phyloP scores from a whole-genome alignment of 1,140 invertebrate species.

The Cryptotermes secundus region DNA sequence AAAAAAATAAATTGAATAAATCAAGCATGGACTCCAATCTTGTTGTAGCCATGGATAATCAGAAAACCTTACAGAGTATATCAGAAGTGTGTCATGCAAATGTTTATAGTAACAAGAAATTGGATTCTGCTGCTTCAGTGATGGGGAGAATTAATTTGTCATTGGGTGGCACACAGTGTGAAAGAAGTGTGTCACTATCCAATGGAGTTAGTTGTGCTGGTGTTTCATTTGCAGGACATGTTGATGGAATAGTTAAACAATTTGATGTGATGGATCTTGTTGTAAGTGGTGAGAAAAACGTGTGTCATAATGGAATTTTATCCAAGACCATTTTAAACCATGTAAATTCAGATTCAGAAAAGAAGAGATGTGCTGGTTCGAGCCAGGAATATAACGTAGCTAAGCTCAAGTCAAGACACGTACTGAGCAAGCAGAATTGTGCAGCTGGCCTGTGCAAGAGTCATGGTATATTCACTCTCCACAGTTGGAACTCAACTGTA shows the following conservation, averaged over 20 bases:
- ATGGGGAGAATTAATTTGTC: neutral
- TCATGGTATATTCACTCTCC: constrained; percentile 39
- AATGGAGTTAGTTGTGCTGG: neutral
- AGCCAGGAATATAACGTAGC: neutral
- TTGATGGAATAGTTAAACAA: neutral
- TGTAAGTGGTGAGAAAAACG: neutral
- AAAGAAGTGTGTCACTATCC: neutral
- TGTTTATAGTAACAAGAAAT: neutral
- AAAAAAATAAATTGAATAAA: neutral
- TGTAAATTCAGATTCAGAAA: neutral
- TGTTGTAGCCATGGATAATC: no score
- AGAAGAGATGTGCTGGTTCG: neutral
- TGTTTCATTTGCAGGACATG: neutral
- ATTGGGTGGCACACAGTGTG: neutral
- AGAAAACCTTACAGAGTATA: neutral
- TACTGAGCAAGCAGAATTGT: constrained; percentile 21
- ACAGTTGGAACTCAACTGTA: constrained; percentile 36
- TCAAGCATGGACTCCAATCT: neutral
- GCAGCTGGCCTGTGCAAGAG: constrained; percentile 31
- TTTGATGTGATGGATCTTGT: neutral
- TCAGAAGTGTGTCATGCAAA: neutral
- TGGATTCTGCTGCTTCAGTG: neutral
- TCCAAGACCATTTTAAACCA: neutral
- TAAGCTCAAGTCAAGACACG: neutral
- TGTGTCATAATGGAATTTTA: neutral